Percentiles rank a stretch among this genome's conserved stretches.
Conservation (phyloP, 1,140 invertebrate genomes). For the Hyles vespertilio region DNA sequence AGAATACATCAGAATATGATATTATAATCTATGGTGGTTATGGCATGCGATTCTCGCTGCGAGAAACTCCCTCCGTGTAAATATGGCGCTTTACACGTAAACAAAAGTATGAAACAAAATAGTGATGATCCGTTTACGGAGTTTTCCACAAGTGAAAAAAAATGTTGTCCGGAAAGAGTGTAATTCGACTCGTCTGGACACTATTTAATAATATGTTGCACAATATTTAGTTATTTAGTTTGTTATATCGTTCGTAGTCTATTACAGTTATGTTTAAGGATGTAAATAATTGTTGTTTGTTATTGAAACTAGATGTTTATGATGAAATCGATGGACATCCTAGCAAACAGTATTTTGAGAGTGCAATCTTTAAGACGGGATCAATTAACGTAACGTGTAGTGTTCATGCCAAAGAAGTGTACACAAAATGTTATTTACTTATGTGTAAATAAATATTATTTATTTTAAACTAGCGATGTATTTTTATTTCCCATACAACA, state of each 20-base stretch:
- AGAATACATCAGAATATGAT: no score
- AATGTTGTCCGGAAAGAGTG: no score
- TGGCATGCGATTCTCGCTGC: no score
- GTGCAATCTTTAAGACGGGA: constrained; percentile 53
- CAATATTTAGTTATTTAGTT: constrained; percentile 21
- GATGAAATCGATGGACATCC: constrained; percentile 34
- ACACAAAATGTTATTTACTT: constrained; percentile 43
- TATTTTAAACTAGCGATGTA: constrained; percentile 34
- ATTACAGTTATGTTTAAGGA: constrained; percentile 45
- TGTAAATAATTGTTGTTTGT: constrained; percentile 66
- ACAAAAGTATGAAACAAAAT: background rate
- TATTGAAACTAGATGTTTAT: constrained; percentile 35
- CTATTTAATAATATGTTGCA: background rate
- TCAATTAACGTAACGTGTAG: constrained; percentile 48
- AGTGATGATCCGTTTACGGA: no score
- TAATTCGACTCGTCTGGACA: no score
- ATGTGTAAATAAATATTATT: constrained; percentile 65
- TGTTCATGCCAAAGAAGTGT: constrained; percentile 65
- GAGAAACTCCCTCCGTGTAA: background rate
- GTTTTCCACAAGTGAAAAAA: no score
- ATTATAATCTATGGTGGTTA: no score
- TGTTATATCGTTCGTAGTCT: constrained; percentile 49
- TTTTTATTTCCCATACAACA: no score
- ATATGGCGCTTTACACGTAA: background rate
- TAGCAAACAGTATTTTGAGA: constrained; percentile 60